Evolutionary conservation across 2,797 vertebrate genomes (phyloP).

Genomic region (Pterois miles): DNA sequence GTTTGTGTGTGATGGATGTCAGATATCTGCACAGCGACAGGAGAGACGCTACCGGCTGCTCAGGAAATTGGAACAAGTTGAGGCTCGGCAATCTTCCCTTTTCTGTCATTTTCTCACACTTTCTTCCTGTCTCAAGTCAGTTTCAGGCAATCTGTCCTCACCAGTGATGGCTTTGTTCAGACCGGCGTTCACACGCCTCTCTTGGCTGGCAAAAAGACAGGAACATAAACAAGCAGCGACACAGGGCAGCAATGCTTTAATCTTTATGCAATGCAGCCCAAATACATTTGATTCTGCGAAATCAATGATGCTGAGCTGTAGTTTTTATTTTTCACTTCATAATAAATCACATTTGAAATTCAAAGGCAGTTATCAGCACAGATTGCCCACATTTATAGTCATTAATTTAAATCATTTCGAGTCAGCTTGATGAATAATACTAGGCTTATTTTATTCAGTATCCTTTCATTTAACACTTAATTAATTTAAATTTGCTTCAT

Average conservation of each 20-base stretch:
- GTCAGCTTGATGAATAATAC: not conserved
- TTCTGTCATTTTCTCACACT: not conserved
- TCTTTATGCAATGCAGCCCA: not conserved
- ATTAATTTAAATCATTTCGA: not conserved
- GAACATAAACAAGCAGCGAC: not conserved
- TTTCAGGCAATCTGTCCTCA: not conserved
- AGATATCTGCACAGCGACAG: not conserved
- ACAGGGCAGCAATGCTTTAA: not conserved
- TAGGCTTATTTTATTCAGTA: too few species aligned
- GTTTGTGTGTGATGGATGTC: slow-evolving; percentile 13
- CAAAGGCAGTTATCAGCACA: not conserved
- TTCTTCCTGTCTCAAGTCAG: slow-evolving; percentile 1
- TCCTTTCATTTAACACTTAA: too few species aligned
- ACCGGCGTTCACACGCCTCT: not conserved
- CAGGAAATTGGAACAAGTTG: slow-evolving; percentile 48
- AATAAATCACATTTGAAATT: not conserved
- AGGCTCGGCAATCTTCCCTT: not conserved
- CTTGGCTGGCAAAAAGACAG: not conserved
- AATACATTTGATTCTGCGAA: too few species aligned
- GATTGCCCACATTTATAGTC: not conserved
- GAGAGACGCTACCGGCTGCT: not conserved
- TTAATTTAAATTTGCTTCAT: too few species aligned
- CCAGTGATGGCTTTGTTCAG: not conserved
- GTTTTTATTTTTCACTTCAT: not conserved
- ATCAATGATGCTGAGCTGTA: not conserved